A percentile compares a stretch with the other conserved stretches of the same genome.
These are phyloP conservation scores for Craniophora ligustri DNA, from an alignment of 2,888 invertebrate genomes.

Conservation along the genomic window DNA sequence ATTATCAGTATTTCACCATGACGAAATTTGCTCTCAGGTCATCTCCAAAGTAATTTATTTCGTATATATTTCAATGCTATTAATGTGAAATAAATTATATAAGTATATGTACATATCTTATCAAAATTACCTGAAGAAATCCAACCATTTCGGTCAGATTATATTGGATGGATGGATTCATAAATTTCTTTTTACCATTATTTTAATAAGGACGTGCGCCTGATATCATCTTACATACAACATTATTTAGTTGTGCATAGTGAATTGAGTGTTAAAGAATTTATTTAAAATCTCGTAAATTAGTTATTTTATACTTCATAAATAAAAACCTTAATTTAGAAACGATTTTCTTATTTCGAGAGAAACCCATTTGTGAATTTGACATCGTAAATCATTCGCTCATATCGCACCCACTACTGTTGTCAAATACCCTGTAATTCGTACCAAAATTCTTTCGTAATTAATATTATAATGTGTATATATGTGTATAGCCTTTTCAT, in stretches of 20 bases:
- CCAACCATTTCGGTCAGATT: no score
- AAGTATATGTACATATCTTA: neutral
- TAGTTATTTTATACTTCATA: slow-evolving; percentile 48
- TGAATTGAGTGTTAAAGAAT: slow-evolving; percentile 50
- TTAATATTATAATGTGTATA: no score
- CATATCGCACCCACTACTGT: neutral
- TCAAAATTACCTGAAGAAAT: neutral
- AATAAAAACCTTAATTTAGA: slow-evolving; percentile 48
- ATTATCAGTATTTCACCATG: slow-evolving; percentile 16
- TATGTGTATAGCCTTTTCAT: no score
- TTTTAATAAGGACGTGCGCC: neutral
- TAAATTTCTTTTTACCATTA: slow-evolving; percentile 4
- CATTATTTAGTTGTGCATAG: slow-evolving; percentile 36
- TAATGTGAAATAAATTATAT: neutral
- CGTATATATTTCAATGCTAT: slow-evolving; percentile 3
- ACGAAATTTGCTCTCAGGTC: neutral
- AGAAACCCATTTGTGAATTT: slow-evolving; percentile 19
- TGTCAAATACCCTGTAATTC: no score
- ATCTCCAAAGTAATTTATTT: slow-evolving; percentile 3
- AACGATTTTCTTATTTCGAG: slow-evolving; percentile 35
- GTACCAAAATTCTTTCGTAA: no score
- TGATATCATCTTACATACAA: neutral
- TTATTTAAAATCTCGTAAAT: slow-evolving; percentile 52
- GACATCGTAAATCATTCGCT: neutral
- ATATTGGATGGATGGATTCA: no score